phyloP scores from a whole-genome alignment of 2,888 invertebrate species.

The Drosophila quasianomalipes region DNA sequence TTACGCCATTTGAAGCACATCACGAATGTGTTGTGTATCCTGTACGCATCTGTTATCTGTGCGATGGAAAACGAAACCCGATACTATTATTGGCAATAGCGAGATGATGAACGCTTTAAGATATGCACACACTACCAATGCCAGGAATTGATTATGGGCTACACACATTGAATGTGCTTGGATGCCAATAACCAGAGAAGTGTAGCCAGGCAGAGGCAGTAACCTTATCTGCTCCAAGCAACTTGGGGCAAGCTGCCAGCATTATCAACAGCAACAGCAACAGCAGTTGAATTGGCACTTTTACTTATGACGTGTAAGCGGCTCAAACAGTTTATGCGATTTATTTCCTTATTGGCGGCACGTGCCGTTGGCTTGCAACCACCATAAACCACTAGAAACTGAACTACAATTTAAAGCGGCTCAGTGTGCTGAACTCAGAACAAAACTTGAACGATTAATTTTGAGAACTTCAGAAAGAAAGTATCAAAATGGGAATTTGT shows the following conservation, averaged over 20 bases:
- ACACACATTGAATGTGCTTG: conserved; percentile 26
- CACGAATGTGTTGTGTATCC: background rate
- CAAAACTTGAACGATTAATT: background rate
- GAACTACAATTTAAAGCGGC: conserved; percentile 49
- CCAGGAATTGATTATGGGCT: conserved; percentile 52
- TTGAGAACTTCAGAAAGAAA: background rate
- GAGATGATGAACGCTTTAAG: conserved; percentile 27
- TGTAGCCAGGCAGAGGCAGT: conserved; percentile 28
- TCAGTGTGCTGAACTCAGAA: conserved; percentile 4
- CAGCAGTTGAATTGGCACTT: conserved; percentile 43
- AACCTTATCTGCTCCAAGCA: conserved; percentile 52
- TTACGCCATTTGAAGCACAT: background rate
- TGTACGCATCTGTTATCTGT: background rate
- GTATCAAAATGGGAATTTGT: background rate
- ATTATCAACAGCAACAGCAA: conserved; percentile 1
- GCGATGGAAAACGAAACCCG: conserved; percentile 17
- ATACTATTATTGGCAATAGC: conserved; percentile 40
- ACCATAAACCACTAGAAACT: conserved; percentile 38
- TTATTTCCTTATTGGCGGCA: conserved; percentile 77
- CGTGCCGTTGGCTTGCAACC: conserved; percentile 56
- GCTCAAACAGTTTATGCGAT: conserved; percentile 78
- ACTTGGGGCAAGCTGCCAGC: conserved; percentile 35
- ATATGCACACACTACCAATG: conserved; percentile 38
- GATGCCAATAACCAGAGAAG: conserved; percentile 55
- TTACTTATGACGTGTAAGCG: conserved; percentile 79